Evolutionary conservation across 64 coral and sea anemone genomes (phyloP).

Genomic region (Montipora sp.): DNA sequence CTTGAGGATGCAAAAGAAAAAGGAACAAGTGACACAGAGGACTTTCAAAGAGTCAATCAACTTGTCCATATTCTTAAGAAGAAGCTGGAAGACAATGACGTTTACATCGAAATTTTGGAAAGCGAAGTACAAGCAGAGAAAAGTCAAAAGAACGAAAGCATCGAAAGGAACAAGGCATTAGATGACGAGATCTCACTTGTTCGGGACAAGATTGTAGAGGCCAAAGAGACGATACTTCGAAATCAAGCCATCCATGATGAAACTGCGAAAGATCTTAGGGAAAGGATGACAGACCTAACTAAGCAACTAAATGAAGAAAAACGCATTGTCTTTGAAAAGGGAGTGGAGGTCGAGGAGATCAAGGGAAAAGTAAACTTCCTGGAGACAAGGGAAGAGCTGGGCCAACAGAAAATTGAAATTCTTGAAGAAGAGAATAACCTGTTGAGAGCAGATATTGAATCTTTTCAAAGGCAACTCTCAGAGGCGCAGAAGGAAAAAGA

Average conservation of each 20-base stretch:
- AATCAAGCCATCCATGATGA: constrained; percentile 17
- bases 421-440: constrained; percentile 30
- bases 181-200: constrained; percentile 18
- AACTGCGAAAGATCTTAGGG: constrained; percentile 11
- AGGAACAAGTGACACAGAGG: background rate
- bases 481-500: constrained; percentile 3
- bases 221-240: constrained; percentile 16
- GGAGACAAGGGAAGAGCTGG: background rate
- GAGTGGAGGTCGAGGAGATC: background rate
- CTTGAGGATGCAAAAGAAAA: background rate
- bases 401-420: constrained; percentile 17
- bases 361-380: background rate
- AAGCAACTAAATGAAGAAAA: constrained; percentile 8
- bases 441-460: background rate
- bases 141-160: background rate
- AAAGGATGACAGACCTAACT: background rate
- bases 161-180: constrained; percentile 56
- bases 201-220: background rate
- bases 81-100: constrained; percentile 16
- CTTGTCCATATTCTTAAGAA: constrained; percentile 20
- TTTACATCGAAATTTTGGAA: constrained; percentile 25
- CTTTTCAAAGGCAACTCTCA: background rate
- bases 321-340: background rate
- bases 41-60: background rate
- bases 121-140: background rate